Evolutionary conservation across 2,797 vertebrate genomes (phyloP).

Genomic region (Leontocebus nigricollis): DNA sequence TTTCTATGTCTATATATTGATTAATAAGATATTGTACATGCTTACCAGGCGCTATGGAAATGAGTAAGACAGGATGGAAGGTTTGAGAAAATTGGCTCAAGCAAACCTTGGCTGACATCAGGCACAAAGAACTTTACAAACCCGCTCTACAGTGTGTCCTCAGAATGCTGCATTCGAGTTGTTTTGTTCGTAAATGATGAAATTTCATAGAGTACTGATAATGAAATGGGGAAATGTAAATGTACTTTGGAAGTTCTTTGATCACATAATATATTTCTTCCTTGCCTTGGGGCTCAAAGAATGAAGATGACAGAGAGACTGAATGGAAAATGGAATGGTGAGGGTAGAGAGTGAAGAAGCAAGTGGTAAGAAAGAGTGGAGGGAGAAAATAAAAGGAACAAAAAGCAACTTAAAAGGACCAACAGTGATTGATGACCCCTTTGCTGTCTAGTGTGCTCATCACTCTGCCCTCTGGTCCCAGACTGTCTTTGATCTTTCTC

Average conservation of each 20-base stretch:
- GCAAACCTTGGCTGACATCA: not conserved
- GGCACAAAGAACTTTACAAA: not conserved
- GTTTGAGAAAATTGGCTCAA: not conserved
- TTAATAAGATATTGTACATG: not conserved
- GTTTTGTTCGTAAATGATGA: slow-evolving; percentile 1
- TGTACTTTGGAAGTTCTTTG: slow-evolving; percentile 39
- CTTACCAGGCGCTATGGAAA: not conserved
- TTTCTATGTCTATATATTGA: not conserved
- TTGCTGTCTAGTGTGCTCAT: not conserved
- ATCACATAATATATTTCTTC: slow-evolving; percentile 50
- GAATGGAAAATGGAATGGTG: not conserved
- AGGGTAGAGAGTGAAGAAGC: not conserved
- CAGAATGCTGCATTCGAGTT: not conserved
- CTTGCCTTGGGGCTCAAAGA: slow-evolving; percentile 20
- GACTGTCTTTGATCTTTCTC: slow-evolving; percentile 66
- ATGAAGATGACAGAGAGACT: slow-evolving; percentile 6
- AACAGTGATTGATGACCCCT: slow-evolving; percentile 55
- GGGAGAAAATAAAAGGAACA: slow-evolving; percentile 29
- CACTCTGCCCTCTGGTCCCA: not conserved
- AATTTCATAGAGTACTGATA: not conserved
- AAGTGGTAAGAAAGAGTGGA: not conserved
- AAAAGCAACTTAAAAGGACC: slow-evolving; percentile 50
- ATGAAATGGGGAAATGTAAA: not conserved
- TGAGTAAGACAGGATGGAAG: not conserved
- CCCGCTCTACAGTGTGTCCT: not conserved